Evolutionary conservation across 2,113 vertebrate species (phyloP), one percentile per base, ranked within the genome.

Genomic region (Gymnogyps californianus): DNA sequence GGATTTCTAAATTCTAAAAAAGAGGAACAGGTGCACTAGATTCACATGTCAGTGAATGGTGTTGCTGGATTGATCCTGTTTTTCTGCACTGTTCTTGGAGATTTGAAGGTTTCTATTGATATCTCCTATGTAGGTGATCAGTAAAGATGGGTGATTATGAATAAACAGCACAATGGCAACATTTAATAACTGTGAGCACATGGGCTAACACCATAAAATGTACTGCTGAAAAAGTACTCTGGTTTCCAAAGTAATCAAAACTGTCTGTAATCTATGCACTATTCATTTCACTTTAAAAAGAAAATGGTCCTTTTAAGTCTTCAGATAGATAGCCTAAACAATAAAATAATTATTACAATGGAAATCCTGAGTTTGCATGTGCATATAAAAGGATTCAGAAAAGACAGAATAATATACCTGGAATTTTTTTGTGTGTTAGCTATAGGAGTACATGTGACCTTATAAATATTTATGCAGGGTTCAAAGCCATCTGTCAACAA

Each of bases 401-500:
- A 83, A 87, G 52, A 36, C 58, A 80, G 49, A 38, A 7, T 66
- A 80, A 84, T 91, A 66, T 93, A 96, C 84, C 96, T 96, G 89
- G n/a, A 77, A 38, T 18, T 93, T 93, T 62, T 92, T 6, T 83
- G 17, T 61, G 34, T 74, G 31, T 24, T 85, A 85, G 32, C 57
- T 95, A 15, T 61, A 85, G 36, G 29, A 89, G 21, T 91, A 52
- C 2, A 6, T 42, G 51, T 82, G 62, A 77, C 38, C 54, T 97
- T 90, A 94, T 96, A 95, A 95, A 97, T 96, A 97, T 97, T 96
- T 95, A 97, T 91, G n/a, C 16, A 40, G 14, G 49, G 47, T 93
- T 97, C 61, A 95, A 91, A 95, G 66, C 91, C 94, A 97, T 96
- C 95, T 97, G 97, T 95, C 96, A 93, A 93, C 96, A 96, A 96